These are phyloP conservation scores for Corythornis leucogaster DNA, from an alignment of 2,797 vertebrate species.

Conservation along the genomic window DNA sequence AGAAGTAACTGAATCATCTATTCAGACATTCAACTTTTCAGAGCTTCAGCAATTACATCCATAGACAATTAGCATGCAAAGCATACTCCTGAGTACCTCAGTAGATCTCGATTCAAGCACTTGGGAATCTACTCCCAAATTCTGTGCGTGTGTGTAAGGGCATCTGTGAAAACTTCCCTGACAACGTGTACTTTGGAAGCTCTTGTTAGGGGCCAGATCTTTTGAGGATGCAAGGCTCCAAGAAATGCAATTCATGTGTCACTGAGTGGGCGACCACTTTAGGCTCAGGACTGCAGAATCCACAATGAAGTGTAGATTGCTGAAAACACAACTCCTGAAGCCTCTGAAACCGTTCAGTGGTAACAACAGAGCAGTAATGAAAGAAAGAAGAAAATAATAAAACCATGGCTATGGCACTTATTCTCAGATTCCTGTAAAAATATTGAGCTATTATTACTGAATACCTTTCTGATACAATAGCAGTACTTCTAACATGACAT, in stretches of 20 bases:
- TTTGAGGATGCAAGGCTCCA: neutral
- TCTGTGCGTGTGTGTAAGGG: accelerated
- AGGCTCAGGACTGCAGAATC: neutral
- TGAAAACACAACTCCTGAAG: neutral
- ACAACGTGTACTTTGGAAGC: neutral
- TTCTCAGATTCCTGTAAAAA: constrained; percentile 6
- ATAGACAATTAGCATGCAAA: neutral
- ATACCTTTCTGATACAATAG: neutral
- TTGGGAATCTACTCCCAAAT: neutral
- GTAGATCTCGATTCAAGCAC: neutral
- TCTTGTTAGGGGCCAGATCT: neutral
- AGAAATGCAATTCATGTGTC: neutral
- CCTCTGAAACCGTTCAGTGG: neutral
- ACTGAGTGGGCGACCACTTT: accelerated
- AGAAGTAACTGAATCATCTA: neutral
- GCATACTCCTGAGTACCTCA: neutral
- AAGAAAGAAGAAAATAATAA: constrained; percentile 8
- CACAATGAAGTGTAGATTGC: neutral
- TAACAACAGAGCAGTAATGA: neutral
- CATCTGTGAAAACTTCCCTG: neutral
- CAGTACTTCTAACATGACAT: neutral
- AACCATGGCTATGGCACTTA: neutral
- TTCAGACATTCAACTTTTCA: neutral
- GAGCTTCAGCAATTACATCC: neutral
- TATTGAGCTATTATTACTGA: neutral